These are phyloP conservation scores for Lepisosteus osseus DNA, from an alignment of 2,113 vertebrate species.

Conservation along the genomic window DNA sequence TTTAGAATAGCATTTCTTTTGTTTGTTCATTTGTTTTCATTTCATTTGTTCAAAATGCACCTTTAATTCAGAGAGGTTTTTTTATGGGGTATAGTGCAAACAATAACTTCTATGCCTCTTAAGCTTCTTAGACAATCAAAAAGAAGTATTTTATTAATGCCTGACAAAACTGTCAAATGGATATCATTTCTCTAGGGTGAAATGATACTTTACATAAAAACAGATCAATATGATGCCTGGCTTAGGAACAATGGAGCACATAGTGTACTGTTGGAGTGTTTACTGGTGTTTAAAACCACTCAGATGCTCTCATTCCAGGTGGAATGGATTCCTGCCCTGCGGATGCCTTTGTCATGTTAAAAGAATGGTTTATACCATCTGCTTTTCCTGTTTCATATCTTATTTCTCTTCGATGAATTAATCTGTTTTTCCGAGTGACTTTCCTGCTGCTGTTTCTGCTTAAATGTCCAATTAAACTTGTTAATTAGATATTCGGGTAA, in stretches of 20 bases:
- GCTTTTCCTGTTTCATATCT: neutral
- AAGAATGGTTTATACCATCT: neutral
- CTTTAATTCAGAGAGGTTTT: too few species aligned
- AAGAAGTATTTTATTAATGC: constrained; percentile 61
- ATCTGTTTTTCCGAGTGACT: too few species aligned
- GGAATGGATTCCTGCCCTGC: neutral
- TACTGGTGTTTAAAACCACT: neutral
- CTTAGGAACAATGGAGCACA: constrained; percentile 32
- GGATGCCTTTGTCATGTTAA: neutral
- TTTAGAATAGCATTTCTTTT: too few species aligned
- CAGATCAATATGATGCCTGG: constrained; percentile 59
- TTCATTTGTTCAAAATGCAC: too few species aligned
- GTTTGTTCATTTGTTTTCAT: too few species aligned
- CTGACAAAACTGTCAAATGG: constrained; percentile 59
- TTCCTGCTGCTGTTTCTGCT: too few species aligned
- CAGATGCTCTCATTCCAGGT: neutral
- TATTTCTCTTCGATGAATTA: too few species aligned
- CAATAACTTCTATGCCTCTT: constrained; percentile 14
- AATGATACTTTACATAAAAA: constrained; percentile 60
- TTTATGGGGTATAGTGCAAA: too few species aligned
- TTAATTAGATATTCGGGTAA: too few species aligned
- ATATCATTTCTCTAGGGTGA: constrained; percentile 58
- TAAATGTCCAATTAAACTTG: too few species aligned
- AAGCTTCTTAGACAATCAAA: constrained; percentile 45
- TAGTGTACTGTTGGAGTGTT: neutral